Evolutionary conservation across 1,140 invertebrate species (phyloP).

Genomic region (Amyelois transitella): DNA sequence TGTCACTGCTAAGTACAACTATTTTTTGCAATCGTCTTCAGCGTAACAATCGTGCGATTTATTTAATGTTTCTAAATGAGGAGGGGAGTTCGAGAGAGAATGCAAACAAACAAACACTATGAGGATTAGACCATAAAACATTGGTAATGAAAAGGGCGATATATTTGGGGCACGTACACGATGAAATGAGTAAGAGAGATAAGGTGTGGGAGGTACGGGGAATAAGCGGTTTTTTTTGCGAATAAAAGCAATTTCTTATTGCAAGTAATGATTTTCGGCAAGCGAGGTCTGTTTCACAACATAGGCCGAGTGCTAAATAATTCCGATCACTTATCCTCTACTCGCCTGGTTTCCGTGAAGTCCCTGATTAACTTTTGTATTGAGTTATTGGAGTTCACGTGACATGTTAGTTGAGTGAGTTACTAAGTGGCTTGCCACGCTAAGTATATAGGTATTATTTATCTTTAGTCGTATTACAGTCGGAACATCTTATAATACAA

Average conservation of each 20-base stretch:
- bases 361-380: constrained; percentile 41
- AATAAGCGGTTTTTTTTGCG: constrained; percentile 5
- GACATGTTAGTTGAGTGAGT: constrained; percentile 34
- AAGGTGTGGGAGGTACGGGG: not conserved
- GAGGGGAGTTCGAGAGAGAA: not conserved
- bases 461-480: too few relatives aligned
- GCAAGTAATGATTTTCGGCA: not conserved
- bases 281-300: constrained; percentile 5
- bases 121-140: constrained; percentile 12
- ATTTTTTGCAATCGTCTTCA: not conserved
- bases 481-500: too few relatives aligned
- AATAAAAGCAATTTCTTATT: constrained; percentile 4
- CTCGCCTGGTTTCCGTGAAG: constrained; percentile 34
- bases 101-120: constrained; percentile 3
- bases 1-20: not conserved
- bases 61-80: not conserved
- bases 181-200: not conserved
- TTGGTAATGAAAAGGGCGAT: constrained; percentile 8
- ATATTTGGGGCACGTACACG: constrained; percentile 3
- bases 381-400: constrained; percentile 26
- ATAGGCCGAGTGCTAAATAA: constrained; percentile 34
- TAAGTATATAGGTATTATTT: not conserved
- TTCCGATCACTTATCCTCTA: constrained; percentile 32
- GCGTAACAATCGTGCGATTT: constrained; percentile 1
- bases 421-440: constrained; percentile 1